phyloP scores from a whole-genome alignment of 2,888 invertebrate genomes.

The Melolontha melolontha region DNA sequence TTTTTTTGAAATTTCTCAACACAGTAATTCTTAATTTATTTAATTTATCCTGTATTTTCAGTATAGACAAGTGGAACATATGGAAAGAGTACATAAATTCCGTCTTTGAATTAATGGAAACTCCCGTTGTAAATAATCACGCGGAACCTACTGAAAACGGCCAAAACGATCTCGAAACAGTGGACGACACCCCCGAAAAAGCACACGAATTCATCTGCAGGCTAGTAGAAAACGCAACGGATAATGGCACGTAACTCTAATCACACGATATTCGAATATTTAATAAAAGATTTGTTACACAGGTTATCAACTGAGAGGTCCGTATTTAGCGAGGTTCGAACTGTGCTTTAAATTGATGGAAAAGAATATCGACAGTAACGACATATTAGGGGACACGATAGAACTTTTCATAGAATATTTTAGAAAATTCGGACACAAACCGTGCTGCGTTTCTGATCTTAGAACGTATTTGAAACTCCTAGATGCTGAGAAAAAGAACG shows the following conservation, averaged over 20 bases:
- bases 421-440: constrained; percentile 84
- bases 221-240: constrained; percentile 60
- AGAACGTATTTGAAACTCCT: constrained; percentile 79
- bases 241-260: constrained; percentile 55
- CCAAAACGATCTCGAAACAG: constrained; percentile 54
- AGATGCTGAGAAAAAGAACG: constrained; percentile 72
- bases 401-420: constrained; percentile 85
- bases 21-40: background rate
- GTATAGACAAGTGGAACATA: constrained; percentile 80
- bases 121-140: constrained; percentile 17
- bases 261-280: constrained; percentile 26
- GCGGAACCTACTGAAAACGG: constrained; percentile 37
- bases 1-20: no score
- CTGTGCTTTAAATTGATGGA: constrained; percentile 73
- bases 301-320: constrained; percentile 76
- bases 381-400: constrained; percentile 73
- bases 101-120: constrained; percentile 73
- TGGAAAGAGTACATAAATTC: constrained; percentile 80
- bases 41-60: constrained; percentile 53
- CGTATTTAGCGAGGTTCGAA: constrained; percentile 86
- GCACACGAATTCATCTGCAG: constrained; percentile 65
- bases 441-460: constrained; percentile 88
- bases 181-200: constrained; percentile 63
- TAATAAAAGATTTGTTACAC: constrained; percentile 12
- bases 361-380: constrained; percentile 67